Evolutionary conservation across 2,888 invertebrate species (phyloP).

Genomic region (Apodemia mormo): DNA sequence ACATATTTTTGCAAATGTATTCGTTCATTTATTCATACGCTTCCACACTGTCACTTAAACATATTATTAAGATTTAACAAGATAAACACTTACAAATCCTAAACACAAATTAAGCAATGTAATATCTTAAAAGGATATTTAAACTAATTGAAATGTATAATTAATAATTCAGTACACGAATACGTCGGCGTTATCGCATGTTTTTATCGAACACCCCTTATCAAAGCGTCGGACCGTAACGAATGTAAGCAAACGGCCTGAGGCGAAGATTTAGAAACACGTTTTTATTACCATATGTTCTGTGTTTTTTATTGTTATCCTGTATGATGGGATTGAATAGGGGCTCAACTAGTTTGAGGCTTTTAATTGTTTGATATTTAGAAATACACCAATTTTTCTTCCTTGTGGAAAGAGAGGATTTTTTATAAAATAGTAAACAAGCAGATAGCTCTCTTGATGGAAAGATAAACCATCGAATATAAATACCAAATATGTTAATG

Average conservation of each 20-base stretch:
- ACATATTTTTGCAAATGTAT: too few relatives aligned
- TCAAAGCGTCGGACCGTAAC: constrained; percentile 67
- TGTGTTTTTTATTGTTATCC: constrained; percentile 7
- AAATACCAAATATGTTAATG: too few relatives aligned
- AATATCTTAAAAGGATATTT: constrained; percentile 11
- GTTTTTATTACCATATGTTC: constrained; percentile 37
- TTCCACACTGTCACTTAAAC: too few relatives aligned
- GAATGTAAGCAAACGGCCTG: constrained; percentile 68
- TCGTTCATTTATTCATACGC: too few relatives aligned
- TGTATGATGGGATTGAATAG: neutral
- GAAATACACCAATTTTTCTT: neutral
- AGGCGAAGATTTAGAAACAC: constrained; percentile 63
- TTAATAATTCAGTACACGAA: constrained; percentile 33
- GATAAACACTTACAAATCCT: neutral
- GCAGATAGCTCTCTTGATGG: too few relatives aligned
- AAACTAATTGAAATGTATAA: constrained; percentile 10
- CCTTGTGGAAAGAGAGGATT: too few relatives aligned
- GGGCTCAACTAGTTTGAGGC: neutral
- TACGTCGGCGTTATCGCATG: constrained; percentile 27
- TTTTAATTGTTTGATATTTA: neutral
- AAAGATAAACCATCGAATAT: too few relatives aligned
- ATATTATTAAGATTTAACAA: too few relatives aligned
- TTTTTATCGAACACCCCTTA: constrained; percentile 43
- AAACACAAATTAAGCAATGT: constrained; percentile 9
- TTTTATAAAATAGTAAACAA: too few relatives aligned